Conservation (phyloP, 2,888 invertebrate species). For the Drosophila hawaiiensis region DNA sequence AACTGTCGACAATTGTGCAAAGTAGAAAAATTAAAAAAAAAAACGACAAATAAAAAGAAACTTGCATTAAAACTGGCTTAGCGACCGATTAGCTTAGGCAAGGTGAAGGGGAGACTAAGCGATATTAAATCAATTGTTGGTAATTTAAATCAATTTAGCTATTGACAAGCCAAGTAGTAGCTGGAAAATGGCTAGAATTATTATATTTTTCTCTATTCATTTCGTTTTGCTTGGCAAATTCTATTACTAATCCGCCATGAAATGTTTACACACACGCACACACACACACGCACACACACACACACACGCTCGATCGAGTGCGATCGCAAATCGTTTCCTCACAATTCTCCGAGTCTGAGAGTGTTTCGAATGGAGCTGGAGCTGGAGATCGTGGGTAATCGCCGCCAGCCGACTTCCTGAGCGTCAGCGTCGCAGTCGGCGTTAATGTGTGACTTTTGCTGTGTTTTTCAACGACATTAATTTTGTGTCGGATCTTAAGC, state of each 20-base stretch:
- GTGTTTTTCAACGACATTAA: conserved; percentile 83
- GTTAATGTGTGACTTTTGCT: conserved; percentile 83
- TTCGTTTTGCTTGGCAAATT: conserved; percentile 68
- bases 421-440: conserved; percentile 59
- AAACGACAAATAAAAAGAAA: conserved; percentile 1
- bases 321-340: conserved; percentile 40
- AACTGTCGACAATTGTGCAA: conserved; percentile 21
- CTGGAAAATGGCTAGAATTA: background rate
- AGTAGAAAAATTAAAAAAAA: conserved; percentile 17
- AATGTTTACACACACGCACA: conserved; percentile 64
- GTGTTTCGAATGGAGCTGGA: conserved; percentile 19
- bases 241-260: conserved; percentile 75
- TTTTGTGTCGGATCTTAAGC: conserved; percentile 85
- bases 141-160: conserved; percentile 65
- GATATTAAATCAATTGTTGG: conserved; percentile 61
- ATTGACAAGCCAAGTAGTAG: conserved; percentile 43
- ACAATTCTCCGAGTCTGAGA: background rate
- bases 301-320: conserved; percentile 31
- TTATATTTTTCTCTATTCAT: conserved; percentile 41
- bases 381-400: conserved; percentile 58
- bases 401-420: conserved; percentile 70
- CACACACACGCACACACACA: conserved; percentile 44
- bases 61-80: conserved; percentile 9
- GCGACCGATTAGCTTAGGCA: conserved; percentile 23
- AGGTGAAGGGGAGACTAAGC: background rate